Base-by-base conservation (phyloP, 1,140 invertebrate species). In the Cardiocondyla obscurior region DNA sequence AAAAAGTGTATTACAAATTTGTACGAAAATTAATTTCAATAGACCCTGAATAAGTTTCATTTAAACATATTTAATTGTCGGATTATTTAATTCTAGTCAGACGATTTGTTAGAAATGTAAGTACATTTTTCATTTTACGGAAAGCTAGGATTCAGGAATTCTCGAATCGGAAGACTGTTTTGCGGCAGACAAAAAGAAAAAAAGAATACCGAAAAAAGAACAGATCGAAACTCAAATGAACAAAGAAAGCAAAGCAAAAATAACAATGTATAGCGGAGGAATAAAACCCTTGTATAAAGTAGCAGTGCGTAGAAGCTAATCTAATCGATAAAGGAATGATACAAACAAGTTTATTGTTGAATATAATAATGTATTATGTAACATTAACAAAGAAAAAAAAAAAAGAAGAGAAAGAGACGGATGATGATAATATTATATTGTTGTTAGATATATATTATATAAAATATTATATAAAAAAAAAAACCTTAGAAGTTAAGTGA, bases 401-500 rank as follows among this genome's bases (percentile, higher is more conserved):
- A 46, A 82, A 46, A 64, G 12, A 46, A 73, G 22, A 67, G 36
- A 33, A 76, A 74, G 76, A 82, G 81, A 85, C 64, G 53, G 85
- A 92, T 79, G 84, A 91, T 91, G 88, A 93, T 93, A 89, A 92
- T 92, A 93, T 86, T 91, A 91, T 92, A 92, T 93, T 94, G 91
- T 93, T 93, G 91, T 93, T 93, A 93, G 91, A 92, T 92, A 90
- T 91, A 90, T 88, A 90, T 86, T 84, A 88, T 85, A 89, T 90
- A 90, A n/a, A n/a, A n/a, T 89, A 89, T 90, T 90, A 90, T 90
- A 92, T 88, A 85, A 89, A 92, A 87, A 89, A 92, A 87, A 84
- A 85, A 72, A 88, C 90, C 67, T 90, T 92, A 91, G 62, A 85
- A 90, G 81, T 74, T 89, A 90, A 91, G 84, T 82, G 84, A 90